These are phyloP conservation scores for Lophius americanus DNA, from an alignment of 2,797 vertebrate genomes.

Conservation along the genomic window DNA sequence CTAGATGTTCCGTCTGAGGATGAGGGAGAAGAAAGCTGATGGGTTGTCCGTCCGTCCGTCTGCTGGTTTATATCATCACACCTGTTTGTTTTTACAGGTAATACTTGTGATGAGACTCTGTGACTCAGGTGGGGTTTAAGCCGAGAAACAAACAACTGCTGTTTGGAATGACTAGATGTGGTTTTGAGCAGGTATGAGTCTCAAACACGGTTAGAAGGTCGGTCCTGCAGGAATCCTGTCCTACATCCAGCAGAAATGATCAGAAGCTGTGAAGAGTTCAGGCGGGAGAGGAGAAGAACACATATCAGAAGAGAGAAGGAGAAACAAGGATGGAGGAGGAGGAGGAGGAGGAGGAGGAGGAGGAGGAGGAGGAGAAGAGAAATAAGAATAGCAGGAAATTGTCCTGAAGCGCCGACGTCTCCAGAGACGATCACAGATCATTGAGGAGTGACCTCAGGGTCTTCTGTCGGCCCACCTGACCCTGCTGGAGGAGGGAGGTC, in stretches of 20 bases:
- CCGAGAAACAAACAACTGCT: no score
- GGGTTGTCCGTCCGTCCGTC: no score
- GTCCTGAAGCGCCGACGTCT: conserved; percentile 45
- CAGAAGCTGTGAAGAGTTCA: conserved; percentile 16
- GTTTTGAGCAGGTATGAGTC: conserved; percentile 1
- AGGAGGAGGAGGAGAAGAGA: conserved; percentile 24
- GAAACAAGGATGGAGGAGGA: conserved; percentile 29
- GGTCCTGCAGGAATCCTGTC: conserved; percentile 31
- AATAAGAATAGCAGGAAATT: conserved; percentile 28
- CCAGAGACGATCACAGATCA: conserved; percentile 63
- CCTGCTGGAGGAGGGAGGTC: conserved; percentile 54
- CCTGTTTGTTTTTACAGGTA: no score
- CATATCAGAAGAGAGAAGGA: neutral
- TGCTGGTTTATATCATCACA: no score
- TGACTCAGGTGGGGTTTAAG: no score
- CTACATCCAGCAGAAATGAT: conserved; percentile 38
- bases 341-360: conserved; percentile 10
- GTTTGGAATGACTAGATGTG: neutral
- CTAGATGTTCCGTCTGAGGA: no score
- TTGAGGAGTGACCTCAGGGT: conserved; percentile 65
- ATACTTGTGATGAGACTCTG: no score
- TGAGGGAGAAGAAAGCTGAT: no score
- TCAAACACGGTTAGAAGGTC: conserved; percentile 5
- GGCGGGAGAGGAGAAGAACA: neutral
- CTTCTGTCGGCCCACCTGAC: conserved; percentile 64